Base-by-base conservation (phyloP, 2,797 vertebrate species). In the Remorina albescens region DNA sequence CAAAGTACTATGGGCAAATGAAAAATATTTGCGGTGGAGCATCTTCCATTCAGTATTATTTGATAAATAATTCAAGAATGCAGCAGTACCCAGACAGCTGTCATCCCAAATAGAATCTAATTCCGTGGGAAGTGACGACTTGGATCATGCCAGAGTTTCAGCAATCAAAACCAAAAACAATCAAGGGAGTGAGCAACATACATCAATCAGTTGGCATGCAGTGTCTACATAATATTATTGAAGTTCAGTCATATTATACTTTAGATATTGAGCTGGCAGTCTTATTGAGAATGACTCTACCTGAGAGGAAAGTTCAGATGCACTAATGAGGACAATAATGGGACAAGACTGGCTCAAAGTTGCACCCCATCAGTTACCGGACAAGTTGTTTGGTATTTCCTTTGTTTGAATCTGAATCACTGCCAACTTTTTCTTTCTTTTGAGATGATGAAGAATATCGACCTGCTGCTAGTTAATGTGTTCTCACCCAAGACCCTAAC, bases 271-370 rank as follows among this genome's bases (percentile, higher is more conserved):
- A 46, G 19, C n/a, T 46, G 44, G n/a, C 44, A 11, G 44, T 10
- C 44, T 46, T 46, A 46, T 21, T 46, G 11, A 49, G 46, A 13
- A 12, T 6, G 15, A 50, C 21, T 15, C 23, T 21, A 4, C 0
- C 11, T 25, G 23, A 25, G 23, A 50, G 12, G 21, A 13, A 15
- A 25, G 23, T 50, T 26, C 23, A 50, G 47, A 25, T 15, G 47
- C 47, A 50, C 47, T 50, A 50, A 50, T 26, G 47, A 50, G 47
- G 47, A 50, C 47, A 26, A 23, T 50, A 50, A 50, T 50, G 23
- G 12, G 47, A 50, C 23, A 50, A 26, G 47, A 50, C 47, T 50
- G 21, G 46, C 21, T 49, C 21, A 7, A 49, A 23, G 9, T 15
- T 25, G 23, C 21, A 49, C 46, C 46, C 4, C 21, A 49, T 49